Evolutionary conservation across 1,140 invertebrate species (phyloP), one percentile per base, ranked within the genome.

Genomic region (Musca vetustissima): DNA sequence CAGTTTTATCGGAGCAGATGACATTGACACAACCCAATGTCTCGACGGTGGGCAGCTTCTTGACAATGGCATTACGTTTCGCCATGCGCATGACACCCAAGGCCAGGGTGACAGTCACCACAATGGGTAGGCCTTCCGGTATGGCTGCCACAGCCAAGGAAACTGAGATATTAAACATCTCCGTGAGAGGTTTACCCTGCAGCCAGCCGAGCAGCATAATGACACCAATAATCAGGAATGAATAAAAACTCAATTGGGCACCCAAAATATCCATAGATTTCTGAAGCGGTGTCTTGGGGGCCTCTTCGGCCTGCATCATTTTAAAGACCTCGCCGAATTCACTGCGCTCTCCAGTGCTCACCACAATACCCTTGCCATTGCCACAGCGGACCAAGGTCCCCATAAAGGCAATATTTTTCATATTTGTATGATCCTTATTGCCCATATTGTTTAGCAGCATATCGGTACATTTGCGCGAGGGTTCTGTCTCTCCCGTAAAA

Each of bases 111-210:
- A 99, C 98, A 0, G 98, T 99, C 1, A 99, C 98, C 25, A 99
- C 98, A 77, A 99, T 99, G 1, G 98, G 98, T 53, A 99, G 85
- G 64, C 98, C 91, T 88, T 99, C 98, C 32, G 98, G 98, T 76
- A 99, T 99, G 66, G 98, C 98, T 71, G 98, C 98, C 0, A 99
- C 98, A 3, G 98, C 98, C 70, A 99, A 87, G 87, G 96, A 98
- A 61, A 99, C 97, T 53, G 97, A 92, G 73, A 99, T 99, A n/a
- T 97, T 99, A 82, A 99, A 98, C 96, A 99, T 99, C 81, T 99
- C 97, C 43, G 98, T 87, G 59, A 93, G 83, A 1, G 90, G 87
- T 80, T 92, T 91, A 1, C 96, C 95, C 85, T 99, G 97, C 32
- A 98, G 85, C 92, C 96, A 97, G 2, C 97, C 98, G 22, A 99